phyloP scores from a whole-genome alignment of 2,888 invertebrate species.

The Oxyscelio sp. region DNA sequence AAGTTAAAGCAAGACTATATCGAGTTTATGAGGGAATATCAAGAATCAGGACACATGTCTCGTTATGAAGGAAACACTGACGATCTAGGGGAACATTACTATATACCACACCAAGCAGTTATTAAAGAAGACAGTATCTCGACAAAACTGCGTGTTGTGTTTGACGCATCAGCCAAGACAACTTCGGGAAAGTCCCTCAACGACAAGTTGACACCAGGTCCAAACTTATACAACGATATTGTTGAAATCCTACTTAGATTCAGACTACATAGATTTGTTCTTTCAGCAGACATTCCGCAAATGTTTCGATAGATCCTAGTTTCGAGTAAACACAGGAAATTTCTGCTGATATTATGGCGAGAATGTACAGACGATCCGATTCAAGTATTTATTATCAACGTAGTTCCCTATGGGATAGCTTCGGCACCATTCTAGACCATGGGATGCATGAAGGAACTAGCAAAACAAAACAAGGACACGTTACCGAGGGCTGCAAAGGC shows the following conservation, averaged over 20 bases:
- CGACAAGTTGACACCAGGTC: slow-evolving; percentile 11
- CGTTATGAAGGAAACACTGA: too few relatives aligned
- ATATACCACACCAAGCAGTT: slow-evolving; percentile 35
- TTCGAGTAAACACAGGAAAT: neutral
- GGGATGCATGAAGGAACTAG: neutral
- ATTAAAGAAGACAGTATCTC: slow-evolving; percentile 7
- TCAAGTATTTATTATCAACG: neutral
- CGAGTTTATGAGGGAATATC: too few relatives aligned
- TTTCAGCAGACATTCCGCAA: slow-evolving; percentile 17
- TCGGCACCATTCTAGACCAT: neutral
- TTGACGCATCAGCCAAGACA: slow-evolving; percentile 28
- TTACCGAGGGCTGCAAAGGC: too few relatives aligned
- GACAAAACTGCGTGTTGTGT: slow-evolving; percentile 16
- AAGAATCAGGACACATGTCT: too few relatives aligned
- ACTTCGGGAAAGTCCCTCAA: slow-evolving; percentile 11
- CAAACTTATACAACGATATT: slow-evolving; percentile 20
- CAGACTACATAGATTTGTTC: slow-evolving; percentile 10
- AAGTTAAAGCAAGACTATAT: too few relatives aligned
- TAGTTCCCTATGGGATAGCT: too few relatives aligned
- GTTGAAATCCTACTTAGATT: slow-evolving; percentile 5
- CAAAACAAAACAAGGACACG: neutral
- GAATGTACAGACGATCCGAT: neutral
- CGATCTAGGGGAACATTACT: too few relatives aligned
- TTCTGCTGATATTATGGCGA: neutral
- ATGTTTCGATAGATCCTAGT: neutral